Percentiles rank a stretch among this genome's conserved stretches.
These are phyloP conservation scores for Turnix velox DNA, from an alignment of 2,113 vertebrate species.

Conservation along the genomic window DNA sequence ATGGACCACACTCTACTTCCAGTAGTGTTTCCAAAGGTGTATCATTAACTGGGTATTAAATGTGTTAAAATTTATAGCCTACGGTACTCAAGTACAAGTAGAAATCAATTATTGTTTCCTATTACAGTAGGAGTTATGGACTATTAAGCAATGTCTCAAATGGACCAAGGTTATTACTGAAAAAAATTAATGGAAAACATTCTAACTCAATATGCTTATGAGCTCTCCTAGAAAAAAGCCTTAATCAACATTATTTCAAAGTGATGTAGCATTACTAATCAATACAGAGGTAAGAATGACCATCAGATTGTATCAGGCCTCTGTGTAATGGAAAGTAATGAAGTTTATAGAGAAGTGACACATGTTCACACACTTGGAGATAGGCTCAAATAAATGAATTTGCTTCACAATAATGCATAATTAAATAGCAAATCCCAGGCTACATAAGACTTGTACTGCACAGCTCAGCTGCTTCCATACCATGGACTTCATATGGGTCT, in stretches of 20 bases:
- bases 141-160: conserved; percentile 50
- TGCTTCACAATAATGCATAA: neutral
- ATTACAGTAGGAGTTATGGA: conserved; percentile 36
- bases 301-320: conserved; percentile 10
- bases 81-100: conserved; percentile 3
- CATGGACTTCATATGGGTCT: neutral
- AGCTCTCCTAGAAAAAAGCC: neutral
- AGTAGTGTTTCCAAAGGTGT: neutral
- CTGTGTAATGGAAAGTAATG: conserved; percentile 23
- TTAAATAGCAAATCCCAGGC: neutral
- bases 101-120: conserved; percentile 56
- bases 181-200: conserved; percentile 41
- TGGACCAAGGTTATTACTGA: conserved; percentile 27
- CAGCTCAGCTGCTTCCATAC: neutral
- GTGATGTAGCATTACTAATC: conserved; percentile 51
- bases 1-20: neutral
- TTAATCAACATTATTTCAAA: conserved; percentile 18
- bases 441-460: neutral
- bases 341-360: conserved; percentile 22
- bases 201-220: neutral
- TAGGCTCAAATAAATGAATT: conserved; percentile 4
- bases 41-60: conserved; percentile 7
- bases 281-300: conserved; percentile 19
- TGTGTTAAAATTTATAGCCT: conserved; percentile 18
- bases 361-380: neutral